Conservation (phyloP, 2,888 invertebrate genomes). For the Eueremaeus valkanovi region DNA sequence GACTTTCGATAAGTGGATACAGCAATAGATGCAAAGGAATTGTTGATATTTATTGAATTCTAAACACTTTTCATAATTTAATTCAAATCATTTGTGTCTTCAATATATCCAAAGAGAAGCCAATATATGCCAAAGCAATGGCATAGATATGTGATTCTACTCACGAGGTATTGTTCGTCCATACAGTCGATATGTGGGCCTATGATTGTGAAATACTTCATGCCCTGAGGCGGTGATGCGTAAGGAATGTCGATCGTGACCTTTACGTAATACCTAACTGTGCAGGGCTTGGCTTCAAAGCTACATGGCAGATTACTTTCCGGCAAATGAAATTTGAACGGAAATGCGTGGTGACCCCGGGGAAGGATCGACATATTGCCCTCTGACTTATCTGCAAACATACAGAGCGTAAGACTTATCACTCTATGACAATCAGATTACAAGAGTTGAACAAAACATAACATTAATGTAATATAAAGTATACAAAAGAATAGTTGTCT, state of each 20-base stretch:
- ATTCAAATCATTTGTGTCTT: too few species aligned
- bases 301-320: slow-evolving; percentile 70
- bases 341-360: slow-evolving; percentile 66
- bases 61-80: too few species aligned
- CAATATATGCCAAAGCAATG: too few species aligned
- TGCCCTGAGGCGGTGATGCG: slow-evolving; percentile 71
- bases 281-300: slow-evolving; percentile 69
- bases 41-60: too few species aligned
- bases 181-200: slow-evolving; percentile 74
- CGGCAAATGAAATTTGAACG: slow-evolving; percentile 66
- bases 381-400: slow-evolving; percentile 58
- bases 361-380: slow-evolving; percentile 65
- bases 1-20: too few species aligned
- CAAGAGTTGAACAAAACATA: neutral
- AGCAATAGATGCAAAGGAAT: too few species aligned
- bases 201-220: slow-evolving; percentile 73
- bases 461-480: too few species aligned
- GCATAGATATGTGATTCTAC: too few species aligned
- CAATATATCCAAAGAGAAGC: too few species aligned
- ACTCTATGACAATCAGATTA: slow-evolving; percentile 43
- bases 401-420: neutral
- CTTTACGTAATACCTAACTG: slow-evolving; percentile 68
- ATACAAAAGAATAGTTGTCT: too few species aligned
- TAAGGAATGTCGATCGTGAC: slow-evolving; percentile 70
- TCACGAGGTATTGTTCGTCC: slow-evolving; percentile 71